Conservation (phyloP, 2,888 invertebrate species). For the Minunthozetes semirufus region DNA sequence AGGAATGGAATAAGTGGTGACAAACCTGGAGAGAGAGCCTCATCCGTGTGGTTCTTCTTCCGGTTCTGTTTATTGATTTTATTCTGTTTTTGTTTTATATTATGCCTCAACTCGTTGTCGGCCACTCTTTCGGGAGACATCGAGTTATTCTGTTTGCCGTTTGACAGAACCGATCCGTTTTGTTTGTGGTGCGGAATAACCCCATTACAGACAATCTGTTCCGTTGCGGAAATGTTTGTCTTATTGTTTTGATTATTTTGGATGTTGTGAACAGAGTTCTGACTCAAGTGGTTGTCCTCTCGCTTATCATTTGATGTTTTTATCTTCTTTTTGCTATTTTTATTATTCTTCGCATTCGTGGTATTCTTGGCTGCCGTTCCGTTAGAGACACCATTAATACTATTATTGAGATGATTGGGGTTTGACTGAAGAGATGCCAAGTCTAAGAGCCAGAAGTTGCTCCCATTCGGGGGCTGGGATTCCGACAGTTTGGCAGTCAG, state of each 20-base stretch:
- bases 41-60: constrained; percentile 44
- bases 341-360: constrained; percentile 34
- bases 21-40: constrained; percentile 36
- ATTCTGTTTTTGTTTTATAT: constrained; percentile 17
- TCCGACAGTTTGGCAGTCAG: constrained; percentile 9
- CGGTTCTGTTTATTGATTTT: constrained; percentile 41
- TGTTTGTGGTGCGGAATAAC: constrained; percentile 12
- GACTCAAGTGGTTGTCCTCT: constrained; percentile 4
- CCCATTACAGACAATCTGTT: constrained; percentile 12
- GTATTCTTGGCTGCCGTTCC: constrained; percentile 19
- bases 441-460: neutral
- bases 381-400: constrained; percentile 33
- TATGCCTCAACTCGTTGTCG: neutral
- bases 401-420: constrained; percentile 37
- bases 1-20: neutral
- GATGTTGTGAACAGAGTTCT: constrained; percentile 11
- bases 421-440: neutral
- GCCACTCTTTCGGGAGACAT: neutral
- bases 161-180: constrained; percentile 11
- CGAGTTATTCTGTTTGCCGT: constrained; percentile 3
- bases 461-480: neutral
- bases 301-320: constrained; percentile 22
- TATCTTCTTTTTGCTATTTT: constrained; percentile 36
- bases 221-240: neutral
- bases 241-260: neutral